These are phyloP conservation scores for Passer montanus DNA, from an alignment of 2,113 vertebrate genomes.

Conservation along the genomic window DNA sequence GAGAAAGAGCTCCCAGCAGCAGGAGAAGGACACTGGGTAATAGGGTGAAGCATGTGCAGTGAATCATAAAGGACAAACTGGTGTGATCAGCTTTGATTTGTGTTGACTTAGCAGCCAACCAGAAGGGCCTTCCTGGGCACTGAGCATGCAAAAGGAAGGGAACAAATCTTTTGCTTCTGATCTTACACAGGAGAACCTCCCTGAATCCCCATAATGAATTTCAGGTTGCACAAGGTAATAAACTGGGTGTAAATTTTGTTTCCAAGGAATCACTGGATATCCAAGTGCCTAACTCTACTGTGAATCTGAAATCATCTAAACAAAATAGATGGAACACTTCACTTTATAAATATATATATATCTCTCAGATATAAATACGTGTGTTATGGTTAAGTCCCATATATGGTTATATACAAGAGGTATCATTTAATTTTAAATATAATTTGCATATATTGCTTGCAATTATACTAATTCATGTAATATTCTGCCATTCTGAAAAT, in stretches of 20 bases:
- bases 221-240: not conserved
- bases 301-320: not conserved
- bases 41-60: slow-evolving; percentile 75
- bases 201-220: not conserved
- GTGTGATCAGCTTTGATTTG: slow-evolving; percentile 73
- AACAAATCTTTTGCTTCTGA: slow-evolving; percentile 1
- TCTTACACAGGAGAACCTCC: not conserved
- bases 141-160: slow-evolving; percentile 31
- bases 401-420: not conserved
- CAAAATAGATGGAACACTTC: not conserved
- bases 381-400: not conserved
- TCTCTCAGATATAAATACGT: not conserved
- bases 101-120: slow-evolving; percentile 72
- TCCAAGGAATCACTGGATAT: not conserved
- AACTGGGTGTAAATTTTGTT: not conserved
- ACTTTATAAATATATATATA: not conserved
- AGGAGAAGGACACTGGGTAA: slow-evolving; percentile 65
- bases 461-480: not conserved
- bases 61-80: slow-evolving; percentile 85
- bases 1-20: slow-evolving; percentile 68
- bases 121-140: slow-evolving; percentile 55
- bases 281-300: not conserved
- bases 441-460: not conserved
- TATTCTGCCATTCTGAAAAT: not conserved
- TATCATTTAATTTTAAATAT: not conserved